A percentile compares a stretch with the other conserved stretches of the same genome.
These are phyloP conservation scores for Caenorhabditis wallacei DNA, from an alignment of 2,888 invertebrate species.

Conservation along the genomic window DNA sequence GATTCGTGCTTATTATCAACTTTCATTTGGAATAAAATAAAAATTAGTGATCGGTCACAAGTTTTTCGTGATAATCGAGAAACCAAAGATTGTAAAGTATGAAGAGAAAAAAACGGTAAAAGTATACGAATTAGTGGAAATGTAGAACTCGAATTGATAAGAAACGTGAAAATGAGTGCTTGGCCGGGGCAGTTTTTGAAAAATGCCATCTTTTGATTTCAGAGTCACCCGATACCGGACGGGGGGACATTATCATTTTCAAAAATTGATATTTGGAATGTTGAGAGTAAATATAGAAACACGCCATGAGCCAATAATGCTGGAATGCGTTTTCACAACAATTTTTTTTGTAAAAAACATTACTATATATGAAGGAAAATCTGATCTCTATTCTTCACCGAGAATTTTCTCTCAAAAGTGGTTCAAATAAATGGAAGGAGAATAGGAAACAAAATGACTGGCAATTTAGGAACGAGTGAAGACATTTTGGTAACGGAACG, in stretches of 20 bases:
- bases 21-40: constrained; percentile 31
- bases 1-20: constrained; percentile 14
- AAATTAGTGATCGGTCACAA: constrained; percentile 48
- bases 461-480: constrained; percentile 29
- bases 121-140: constrained; percentile 41
- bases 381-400: constrained; percentile 5
- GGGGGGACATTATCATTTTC: constrained; percentile 29
- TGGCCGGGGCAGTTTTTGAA: constrained; percentile 22
- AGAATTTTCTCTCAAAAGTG: constrained; percentile 9
- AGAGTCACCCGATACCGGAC: constrained; percentile 38
- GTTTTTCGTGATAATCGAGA: constrained; percentile 26
- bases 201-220: constrained; percentile 57
- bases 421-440: constrained; percentile 31
- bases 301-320: neutral
- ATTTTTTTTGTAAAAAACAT: constrained; percentile 6
- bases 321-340: neutral
- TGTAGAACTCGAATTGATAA: constrained; percentile 26
- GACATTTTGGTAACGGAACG: constrained; percentile 28
- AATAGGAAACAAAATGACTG: constrained; percentile 36
- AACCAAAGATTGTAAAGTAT: constrained; percentile 36
- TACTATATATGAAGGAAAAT: neutral
- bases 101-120: constrained; percentile 15
- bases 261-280: constrained; percentile 20
- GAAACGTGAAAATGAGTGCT: constrained; percentile 7
- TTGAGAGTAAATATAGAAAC: constrained; percentile 23